Conservation (phyloP, 2,888 invertebrate species). For the Pomacea canaliculata region DNA sequence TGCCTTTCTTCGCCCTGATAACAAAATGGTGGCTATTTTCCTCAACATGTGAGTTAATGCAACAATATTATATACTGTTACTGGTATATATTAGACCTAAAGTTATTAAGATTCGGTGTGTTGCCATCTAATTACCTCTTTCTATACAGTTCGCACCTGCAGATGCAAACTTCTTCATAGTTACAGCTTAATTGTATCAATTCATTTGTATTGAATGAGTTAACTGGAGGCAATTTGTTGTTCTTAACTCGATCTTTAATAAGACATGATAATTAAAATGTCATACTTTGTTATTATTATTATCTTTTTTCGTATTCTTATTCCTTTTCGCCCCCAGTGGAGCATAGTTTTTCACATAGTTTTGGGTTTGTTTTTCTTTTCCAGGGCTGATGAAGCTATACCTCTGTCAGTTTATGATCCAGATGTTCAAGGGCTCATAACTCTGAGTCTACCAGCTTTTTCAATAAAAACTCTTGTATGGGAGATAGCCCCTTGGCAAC, state of each 20-base stretch:
- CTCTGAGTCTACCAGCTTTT: conserved; percentile 6
- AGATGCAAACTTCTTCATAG: not conserved
- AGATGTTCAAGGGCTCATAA: conserved; percentile 3
- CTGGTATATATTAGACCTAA: not conserved
- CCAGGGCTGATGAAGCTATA: conserved; percentile 13
- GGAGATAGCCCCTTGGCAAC: not conserved
- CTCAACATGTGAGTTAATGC: conserved; percentile 46
- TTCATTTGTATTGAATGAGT: not conserved
- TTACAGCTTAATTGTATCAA: not conserved
- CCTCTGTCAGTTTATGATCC: conserved; percentile 10
- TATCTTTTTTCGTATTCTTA: not conserved
- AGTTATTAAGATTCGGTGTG: too few species aligned
- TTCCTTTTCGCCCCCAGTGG: too few species aligned
- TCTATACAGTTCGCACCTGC: too few species aligned
- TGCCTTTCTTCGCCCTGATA: conserved; percentile 43
- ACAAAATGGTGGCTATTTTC: conserved; percentile 41
- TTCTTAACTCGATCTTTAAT: not conserved
- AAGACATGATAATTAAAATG: not conserved
- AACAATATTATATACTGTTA: not conserved
- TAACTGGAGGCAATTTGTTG: not conserved
- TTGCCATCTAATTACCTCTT: too few species aligned
- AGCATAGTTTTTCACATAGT: not conserved
- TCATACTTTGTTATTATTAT: not conserved
- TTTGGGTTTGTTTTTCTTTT: not conserved
- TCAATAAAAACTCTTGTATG: conserved; percentile 23